Percentiles rank a stretch among this genome's conserved stretches.
These are phyloP conservation scores for Cryptocephalus primarius DNA, from an alignment of 2,888 invertebrate species.

Conservation along the genomic window DNA sequence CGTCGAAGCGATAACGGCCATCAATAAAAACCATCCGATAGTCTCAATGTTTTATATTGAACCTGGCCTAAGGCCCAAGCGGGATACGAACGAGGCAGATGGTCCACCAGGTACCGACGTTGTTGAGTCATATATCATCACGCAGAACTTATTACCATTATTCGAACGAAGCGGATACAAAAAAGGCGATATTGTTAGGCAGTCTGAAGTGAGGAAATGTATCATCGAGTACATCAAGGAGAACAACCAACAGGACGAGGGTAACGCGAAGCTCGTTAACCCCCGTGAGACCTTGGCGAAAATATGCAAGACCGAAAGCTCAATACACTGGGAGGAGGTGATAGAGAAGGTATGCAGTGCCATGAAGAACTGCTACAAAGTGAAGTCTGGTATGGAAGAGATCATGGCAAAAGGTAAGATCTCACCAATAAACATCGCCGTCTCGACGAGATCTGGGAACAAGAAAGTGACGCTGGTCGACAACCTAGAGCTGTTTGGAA, in stretches of 20 bases:
- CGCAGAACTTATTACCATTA: slow-evolving; percentile 51
- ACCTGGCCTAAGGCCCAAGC: slow-evolving; percentile 25
- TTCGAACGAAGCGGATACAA: slow-evolving; percentile 46
- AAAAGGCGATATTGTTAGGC: slow-evolving; percentile 32
- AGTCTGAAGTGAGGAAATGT: slow-evolving; percentile 51
- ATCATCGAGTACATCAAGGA: slow-evolving; percentile 62
- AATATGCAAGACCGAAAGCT: slow-evolving; percentile 35
- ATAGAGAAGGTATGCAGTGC: slow-evolving; percentile 50
- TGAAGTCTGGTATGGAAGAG: slow-evolving; percentile 44
- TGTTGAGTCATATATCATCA: slow-evolving; percentile 58
- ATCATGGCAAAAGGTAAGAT: slow-evolving; percentile 56
- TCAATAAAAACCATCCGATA: slow-evolving; percentile 51
- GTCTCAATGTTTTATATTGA: slow-evolving; percentile 38
- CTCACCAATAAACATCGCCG: slow-evolving; percentile 65
- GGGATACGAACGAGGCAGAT: slow-evolving; percentile 18
- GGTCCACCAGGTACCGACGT: slow-evolving; percentile 42
- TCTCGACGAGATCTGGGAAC: slow-evolving; percentile 70
- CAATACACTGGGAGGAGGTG: slow-evolving; percentile 61
- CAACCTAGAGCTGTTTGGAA: slow-evolving; percentile 80
- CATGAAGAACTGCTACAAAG: slow-evolving; percentile 63
- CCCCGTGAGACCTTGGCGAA: slow-evolving; percentile 40
- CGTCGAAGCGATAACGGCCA: slow-evolving; percentile 62
- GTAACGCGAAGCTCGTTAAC: slow-evolving; percentile 39
- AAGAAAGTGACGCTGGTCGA: slow-evolving; percentile 88
- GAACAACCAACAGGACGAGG: slow-evolving; percentile 44